These are phyloP conservation scores for Chorisops tibialis DNA, from an alignment of 2,888 invertebrate species.

Conservation along the genomic window DNA sequence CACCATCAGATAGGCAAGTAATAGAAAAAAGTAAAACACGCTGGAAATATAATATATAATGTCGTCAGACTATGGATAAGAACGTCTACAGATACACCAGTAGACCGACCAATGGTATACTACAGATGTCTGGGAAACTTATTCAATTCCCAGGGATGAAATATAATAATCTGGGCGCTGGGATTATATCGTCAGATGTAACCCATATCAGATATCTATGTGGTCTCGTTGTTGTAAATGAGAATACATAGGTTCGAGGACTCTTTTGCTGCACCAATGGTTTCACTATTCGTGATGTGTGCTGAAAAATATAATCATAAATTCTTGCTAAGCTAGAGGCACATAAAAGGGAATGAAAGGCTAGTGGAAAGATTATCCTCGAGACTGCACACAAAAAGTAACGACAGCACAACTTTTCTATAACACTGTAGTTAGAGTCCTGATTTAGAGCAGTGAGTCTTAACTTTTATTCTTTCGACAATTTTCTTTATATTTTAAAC, in stretches of 20 bases:
- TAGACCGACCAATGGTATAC: too few relatives aligned
- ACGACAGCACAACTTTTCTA: too few relatives aligned
- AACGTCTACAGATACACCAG: background rate
- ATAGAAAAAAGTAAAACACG: constrained; percentile 4
- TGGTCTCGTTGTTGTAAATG: constrained; percentile 13
- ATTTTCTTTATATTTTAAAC: too few relatives aligned
- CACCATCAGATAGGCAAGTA: constrained; percentile 22
- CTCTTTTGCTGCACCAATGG: constrained; percentile 13
- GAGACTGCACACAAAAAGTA: constrained; percentile 9
- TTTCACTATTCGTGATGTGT: constrained; percentile 1
- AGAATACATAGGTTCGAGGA: constrained; percentile 24
- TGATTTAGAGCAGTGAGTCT: too few relatives aligned
- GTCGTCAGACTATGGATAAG: background rate
- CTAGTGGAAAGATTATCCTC: constrained; percentile 1
- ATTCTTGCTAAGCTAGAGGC: constrained; percentile 23
- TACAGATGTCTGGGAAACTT: background rate
- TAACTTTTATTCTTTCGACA: too few relatives aligned
- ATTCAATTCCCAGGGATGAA: constrained; percentile 27
- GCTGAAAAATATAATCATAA: constrained; percentile 24
- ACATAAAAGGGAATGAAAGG: constrained; percentile 14
- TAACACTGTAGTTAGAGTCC: too few relatives aligned
- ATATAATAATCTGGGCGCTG: constrained; percentile 29
- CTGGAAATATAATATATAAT: constrained; percentile 6
- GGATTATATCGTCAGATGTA: constrained; percentile 23
- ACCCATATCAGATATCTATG: background rate